Percentiles rank a stretch among this genome's conserved stretches.
Evolutionary conservation across 2,797 vertebrate species (phyloP).

Genomic region (Malurus leucopterus): DNA sequence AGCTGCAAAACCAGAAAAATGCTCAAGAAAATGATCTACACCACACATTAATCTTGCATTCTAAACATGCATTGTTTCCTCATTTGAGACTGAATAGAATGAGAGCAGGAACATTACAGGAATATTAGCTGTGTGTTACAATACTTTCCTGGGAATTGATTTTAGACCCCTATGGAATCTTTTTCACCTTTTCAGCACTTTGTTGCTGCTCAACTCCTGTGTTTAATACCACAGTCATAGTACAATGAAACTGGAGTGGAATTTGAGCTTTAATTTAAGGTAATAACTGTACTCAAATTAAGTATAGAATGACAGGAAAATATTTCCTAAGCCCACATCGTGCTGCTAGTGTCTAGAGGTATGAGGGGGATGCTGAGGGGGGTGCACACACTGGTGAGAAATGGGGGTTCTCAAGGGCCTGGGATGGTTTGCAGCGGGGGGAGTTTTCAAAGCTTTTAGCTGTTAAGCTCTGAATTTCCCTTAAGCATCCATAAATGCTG

Average conservation of each 20-base stretch:
- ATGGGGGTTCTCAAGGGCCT: not conserved
- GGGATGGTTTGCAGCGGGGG: not conserved
- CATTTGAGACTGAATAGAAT: not conserved
- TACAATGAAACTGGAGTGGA: not conserved
- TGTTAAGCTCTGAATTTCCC: not conserved
- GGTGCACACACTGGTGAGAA: not conserved
- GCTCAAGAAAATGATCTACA: not conserved
- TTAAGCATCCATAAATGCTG: not conserved
- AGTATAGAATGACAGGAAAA: not conserved
- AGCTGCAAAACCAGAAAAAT: not conserved
- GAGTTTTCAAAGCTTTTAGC: not conserved
- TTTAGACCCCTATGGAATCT: not conserved
- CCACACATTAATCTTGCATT: not conserved
- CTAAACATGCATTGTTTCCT: not conserved
- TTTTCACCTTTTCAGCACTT: not conserved
- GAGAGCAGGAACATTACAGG: not conserved
- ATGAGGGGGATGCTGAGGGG: not conserved
- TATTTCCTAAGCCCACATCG: not conserved
- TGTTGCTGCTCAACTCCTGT: not conserved
- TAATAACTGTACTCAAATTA: not conserved
- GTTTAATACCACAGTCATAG: not conserved
- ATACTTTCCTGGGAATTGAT: not conserved
- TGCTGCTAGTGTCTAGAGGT: not conserved
- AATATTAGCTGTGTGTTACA: not conserved
- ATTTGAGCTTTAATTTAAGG: not conserved